phyloP scores from a whole-genome alignment of 2,888 invertebrate species.

The Crematogaster levior region DNA sequence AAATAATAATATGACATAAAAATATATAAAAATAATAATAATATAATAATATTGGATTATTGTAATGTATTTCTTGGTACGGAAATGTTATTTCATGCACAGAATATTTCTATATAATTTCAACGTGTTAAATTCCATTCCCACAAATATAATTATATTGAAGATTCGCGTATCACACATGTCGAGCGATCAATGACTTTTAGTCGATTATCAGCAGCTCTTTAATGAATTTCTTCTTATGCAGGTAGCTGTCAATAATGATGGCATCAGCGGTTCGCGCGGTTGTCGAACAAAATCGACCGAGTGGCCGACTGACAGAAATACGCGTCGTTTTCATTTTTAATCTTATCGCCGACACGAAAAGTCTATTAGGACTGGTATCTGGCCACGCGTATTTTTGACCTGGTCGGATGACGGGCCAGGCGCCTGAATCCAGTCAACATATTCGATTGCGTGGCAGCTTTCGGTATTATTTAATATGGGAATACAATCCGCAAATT shows the following conservation, averaged over 20 bases:
- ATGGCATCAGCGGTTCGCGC: not conserved
- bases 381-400: slow-evolving; percentile 46
- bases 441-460: slow-evolving; percentile 46
- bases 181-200: slow-evolving; percentile 9
- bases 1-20: not conserved
- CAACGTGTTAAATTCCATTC: slow-evolving; percentile 12
- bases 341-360: slow-evolving; percentile 61
- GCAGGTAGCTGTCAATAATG: slow-evolving; percentile 39
- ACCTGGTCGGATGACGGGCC: slow-evolving; percentile 20
- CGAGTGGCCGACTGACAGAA: slow-evolving; percentile 51
- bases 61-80: not conserved
- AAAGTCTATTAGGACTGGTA: slow-evolving; percentile 63
- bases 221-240: slow-evolving; percentile 34
- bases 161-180: slow-evolving; percentile 7
- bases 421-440: slow-evolving; percentile 32
- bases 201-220: slow-evolving; percentile 8
- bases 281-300: slow-evolving; percentile 40
- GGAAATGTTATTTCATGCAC: not conserved
- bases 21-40: not conserved
- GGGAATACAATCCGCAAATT: slow-evolving; percentile 25
- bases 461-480: slow-evolving; percentile 47
- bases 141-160: not conserved
- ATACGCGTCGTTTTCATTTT: slow-evolving; percentile 62
- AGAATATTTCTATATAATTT: slow-evolving; percentile 6
- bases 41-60: slow-evolving; percentile 13